Evolutionary conservation across 92 coral and sea anemone species (phyloP).

Genomic region (Porites evermanni): DNA sequence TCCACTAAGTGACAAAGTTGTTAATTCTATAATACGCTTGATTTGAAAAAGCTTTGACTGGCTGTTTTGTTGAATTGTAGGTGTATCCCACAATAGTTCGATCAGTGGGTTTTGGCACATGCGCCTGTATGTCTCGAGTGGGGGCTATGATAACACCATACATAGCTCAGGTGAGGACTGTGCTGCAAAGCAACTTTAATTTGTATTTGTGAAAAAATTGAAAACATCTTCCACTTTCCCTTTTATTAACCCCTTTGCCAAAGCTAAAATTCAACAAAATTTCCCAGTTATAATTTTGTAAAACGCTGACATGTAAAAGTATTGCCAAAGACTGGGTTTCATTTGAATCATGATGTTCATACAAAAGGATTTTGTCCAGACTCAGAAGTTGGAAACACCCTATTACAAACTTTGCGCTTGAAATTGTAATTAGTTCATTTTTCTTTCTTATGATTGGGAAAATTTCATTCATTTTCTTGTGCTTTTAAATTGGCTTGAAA

Average conservation of each 20-base stretch:
- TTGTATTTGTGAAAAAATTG: background rate
- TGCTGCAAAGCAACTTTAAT: background rate
- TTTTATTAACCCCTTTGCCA: background rate
- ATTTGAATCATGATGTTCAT: too few species aligned
- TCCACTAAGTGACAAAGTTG: too few species aligned
- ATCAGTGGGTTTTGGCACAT: constrained; percentile 57
- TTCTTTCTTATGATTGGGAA: background rate
- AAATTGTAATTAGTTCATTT: background rate
- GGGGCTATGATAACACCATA: constrained; percentile 68
- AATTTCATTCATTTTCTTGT: background rate
- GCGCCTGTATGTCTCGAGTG: constrained; percentile 51
- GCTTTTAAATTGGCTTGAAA: too few species aligned
- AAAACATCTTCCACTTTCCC: background rate
- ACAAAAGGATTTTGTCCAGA: too few species aligned
- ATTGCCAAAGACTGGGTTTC: too few species aligned
- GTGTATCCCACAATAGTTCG: constrained; percentile 71
- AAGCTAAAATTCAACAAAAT: too few species aligned
- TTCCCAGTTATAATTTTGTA: too few species aligned
- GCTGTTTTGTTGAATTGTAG: constrained; percentile 12
- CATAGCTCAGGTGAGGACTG: constrained; percentile 59
- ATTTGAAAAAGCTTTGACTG: too few species aligned
- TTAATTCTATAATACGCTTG: too few species aligned
- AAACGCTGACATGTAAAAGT: too few species aligned
- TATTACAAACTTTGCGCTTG: background rate
- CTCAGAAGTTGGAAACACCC: too few species aligned